phyloP scores from a whole-genome alignment of 2,113 vertebrate species.

The Scophthalmus maximus region DNA sequence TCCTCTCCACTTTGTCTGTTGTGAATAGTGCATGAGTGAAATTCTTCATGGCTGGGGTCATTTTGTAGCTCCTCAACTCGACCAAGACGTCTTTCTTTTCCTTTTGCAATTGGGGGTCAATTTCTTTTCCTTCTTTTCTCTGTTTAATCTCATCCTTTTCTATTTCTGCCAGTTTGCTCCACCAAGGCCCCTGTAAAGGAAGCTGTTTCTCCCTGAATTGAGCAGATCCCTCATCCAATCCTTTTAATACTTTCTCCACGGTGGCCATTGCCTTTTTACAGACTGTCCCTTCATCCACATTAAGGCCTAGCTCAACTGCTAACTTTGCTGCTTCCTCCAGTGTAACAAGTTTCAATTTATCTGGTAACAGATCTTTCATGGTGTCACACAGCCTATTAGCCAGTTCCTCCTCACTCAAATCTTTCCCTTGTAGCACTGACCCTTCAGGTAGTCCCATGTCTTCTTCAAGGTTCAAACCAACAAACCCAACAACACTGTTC shows the following conservation, averaged over 20 bases:
- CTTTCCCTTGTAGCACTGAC: slow-evolving; percentile 57
- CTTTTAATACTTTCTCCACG: slow-evolving; percentile 68
- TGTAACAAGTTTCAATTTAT: slow-evolving; percentile 56
- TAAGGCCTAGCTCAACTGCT: slow-evolving; percentile 61
- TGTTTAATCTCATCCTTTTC: slow-evolving; percentile 71
- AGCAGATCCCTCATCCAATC: slow-evolving; percentile 63
- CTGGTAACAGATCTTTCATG: slow-evolving; percentile 61
- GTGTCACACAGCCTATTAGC: slow-evolving; percentile 52
- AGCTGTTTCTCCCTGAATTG: slow-evolving; percentile 70
- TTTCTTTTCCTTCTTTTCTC: slow-evolving; percentile 24
- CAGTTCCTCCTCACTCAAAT: slow-evolving; percentile 60
- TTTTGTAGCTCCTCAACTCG: slow-evolving; percentile 63
- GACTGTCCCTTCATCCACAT: slow-evolving; percentile 69
- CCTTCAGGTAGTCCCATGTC: slow-evolving; percentile 55
- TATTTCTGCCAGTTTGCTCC: slow-evolving; percentile 69
- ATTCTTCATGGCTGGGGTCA: slow-evolving; percentile 72
- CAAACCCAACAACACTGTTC: slow-evolving; percentile 49
- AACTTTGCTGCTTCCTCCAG: slow-evolving; percentile 63
- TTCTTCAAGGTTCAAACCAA: slow-evolving; percentile 41
- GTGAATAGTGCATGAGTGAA: slow-evolving; percentile 72
- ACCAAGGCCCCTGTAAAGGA: slow-evolving; percentile 73
- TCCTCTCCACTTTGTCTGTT: slow-evolving; percentile 62
- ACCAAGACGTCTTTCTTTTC: slow-evolving; percentile 61
- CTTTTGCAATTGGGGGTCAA: slow-evolving; percentile 31
- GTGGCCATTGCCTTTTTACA: slow-evolving; percentile 71